Conservation (phyloP, 2,797 vertebrate species). For the Cyprinodon diabolis region DNA sequence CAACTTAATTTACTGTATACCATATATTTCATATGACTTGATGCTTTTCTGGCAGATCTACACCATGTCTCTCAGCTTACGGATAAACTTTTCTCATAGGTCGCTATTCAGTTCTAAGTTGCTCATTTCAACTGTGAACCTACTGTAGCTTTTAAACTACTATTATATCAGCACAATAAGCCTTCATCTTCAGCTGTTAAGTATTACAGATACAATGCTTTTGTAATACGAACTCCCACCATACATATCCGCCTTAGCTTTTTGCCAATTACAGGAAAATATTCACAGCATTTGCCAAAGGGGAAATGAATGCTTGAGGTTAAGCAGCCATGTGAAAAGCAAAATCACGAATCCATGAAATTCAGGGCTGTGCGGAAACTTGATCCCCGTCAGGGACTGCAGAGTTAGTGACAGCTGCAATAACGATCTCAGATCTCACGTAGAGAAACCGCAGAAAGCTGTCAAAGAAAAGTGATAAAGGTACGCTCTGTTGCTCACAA, state of each 20-base stretch:
- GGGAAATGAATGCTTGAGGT: conserved; percentile 15
- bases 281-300: conserved; percentile 17
- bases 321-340: conserved; percentile 17
- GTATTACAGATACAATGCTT: conserved; percentile 16
- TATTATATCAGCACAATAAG: conserved; percentile 40
- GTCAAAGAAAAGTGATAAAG: conserved; percentile 42
- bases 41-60: conserved; percentile 48
- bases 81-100: conserved; percentile 44
- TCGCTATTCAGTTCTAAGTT: conserved; percentile 51
- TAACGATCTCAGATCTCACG: conserved; percentile 49
- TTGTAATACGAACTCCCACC: neutral
- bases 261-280: conserved; percentile 15
- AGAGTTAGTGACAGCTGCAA: conserved; percentile 42
- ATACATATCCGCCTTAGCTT: conserved; percentile 3
- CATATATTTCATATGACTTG: conserved; percentile 54
- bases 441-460: conserved; percentile 24
- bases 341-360: conserved; percentile 45
- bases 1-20: conserved; percentile 32
- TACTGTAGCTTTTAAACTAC: conserved; percentile 37
- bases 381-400: conserved; percentile 35
- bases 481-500: conserved; percentile 50
- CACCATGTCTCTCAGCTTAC: conserved; percentile 51
- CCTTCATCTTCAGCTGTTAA: conserved; percentile 35
- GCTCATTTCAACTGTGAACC: conserved; percentile 65
- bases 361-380: conserved; percentile 28